Base-by-base conservation (phyloP, 2,888 invertebrate species). In the Enchytraeus crypticus region DNA sequence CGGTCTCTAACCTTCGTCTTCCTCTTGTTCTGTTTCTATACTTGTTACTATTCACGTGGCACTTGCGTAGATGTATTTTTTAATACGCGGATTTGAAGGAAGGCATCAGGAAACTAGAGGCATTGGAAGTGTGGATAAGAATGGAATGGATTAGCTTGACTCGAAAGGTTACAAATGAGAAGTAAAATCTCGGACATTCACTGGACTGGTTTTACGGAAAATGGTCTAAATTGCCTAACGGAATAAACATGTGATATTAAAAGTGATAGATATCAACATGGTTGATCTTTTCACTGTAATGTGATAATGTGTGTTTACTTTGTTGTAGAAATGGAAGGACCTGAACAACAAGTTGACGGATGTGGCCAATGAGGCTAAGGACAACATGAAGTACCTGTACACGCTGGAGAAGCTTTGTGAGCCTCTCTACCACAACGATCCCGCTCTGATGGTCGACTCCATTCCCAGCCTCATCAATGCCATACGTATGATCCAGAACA, bases 361-460 rank as follows among this genome's bases (percentile, higher is more conserved):
- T 61, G 71, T 70, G 65, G 77, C 77, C 14, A 77, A 77, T 67
- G 77, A 77, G 64, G 76, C 77, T 5, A 73, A 73, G 61, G 77
- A 78, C 68, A 78, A 78, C 68, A 73, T 76, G 53, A 76, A 75
- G 57, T 78, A 72, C 62, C 68, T 78, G 47, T 77, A 76, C 65
- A 74, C 75, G 14, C 64, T 78, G 64, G 76, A 78, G 65, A 77
- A 74, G 63, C 76, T 73, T 66, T 77, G 77, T 69, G 74, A 76
- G 56, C 77, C 76, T 43, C 70, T 78, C n/a, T 78, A 78, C 65
- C 68, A 72, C 63, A 71, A 71, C 66, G 74, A 77, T 64, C 78
- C 77, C 21, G 76, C 73, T 21, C 66, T 69, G 5, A 77, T 77
- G 75, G 63, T 69, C n/a, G 73, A 74, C 53, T 69, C 67, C 32